Evolutionary conservation across 2,113 vertebrate genomes (phyloP).

Genomic region (Corythornis vintsioides): DNA sequence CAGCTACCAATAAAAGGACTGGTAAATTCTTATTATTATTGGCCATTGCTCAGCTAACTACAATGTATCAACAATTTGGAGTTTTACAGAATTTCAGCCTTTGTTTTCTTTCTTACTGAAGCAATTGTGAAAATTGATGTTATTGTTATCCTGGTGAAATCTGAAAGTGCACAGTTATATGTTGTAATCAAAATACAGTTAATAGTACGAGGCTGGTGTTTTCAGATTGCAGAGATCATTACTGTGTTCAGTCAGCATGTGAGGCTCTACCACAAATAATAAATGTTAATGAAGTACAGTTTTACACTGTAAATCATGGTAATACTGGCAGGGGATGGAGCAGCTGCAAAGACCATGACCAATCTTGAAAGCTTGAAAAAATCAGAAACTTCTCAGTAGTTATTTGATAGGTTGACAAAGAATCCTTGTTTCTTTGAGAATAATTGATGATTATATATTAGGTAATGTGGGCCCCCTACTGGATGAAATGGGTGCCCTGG

Average conservation of each 20-base stretch:
- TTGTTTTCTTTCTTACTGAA: background rate
- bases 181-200: background rate
- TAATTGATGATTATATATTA: background rate
- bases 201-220: background rate
- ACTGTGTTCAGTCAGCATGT: background rate
- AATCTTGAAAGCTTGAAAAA: background rate
- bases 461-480: too few relatives aligned
- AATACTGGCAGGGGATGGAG: background rate
- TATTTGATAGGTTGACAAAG: background rate
- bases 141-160: background rate
- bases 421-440: background rate
- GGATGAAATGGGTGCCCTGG: too few relatives aligned
- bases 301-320: background rate
- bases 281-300: background rate
- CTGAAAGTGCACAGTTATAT: background rate
- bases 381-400: background rate
- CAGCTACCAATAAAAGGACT: background rate
- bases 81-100: background rate
- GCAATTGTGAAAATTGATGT: background rate
- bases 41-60: background rate
- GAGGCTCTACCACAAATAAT: background rate
- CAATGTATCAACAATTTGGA: background rate
- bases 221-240: background rate
- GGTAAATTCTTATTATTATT: background rate
- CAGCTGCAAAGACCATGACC: too few relatives aligned